These are phyloP conservation scores for Thryonomys swinderianus DNA, from an alignment of 2,113 vertebrate genomes.

Conservation along the genomic window DNA sequence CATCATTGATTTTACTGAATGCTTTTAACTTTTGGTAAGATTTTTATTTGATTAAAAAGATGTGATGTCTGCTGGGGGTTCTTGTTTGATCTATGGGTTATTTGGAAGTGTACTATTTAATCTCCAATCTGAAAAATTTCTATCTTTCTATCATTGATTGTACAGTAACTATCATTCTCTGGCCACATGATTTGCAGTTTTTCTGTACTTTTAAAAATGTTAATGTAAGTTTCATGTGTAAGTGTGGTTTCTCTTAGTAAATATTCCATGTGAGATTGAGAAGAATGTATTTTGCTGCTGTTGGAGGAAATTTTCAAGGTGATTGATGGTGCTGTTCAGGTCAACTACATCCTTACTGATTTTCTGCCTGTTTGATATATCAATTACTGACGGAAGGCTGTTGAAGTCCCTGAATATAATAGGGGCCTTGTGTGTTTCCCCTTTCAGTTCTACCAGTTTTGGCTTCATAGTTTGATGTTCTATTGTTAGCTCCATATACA, in stretches of 20 bases:
- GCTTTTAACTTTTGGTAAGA: not conserved
- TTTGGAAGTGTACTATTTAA: not conserved
- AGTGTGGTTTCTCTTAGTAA: not conserved
- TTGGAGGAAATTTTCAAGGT: conserved; percentile 24
- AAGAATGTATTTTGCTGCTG: not conserved
- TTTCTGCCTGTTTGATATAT: conserved; percentile 34
- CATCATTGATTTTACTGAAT: not conserved
- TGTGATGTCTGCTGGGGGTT: not conserved
- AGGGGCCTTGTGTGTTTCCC: not conserved
- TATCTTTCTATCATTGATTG: not conserved
- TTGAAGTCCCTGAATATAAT: not conserved
- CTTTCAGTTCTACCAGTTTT: not conserved
- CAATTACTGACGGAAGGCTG: conserved; percentile 9
- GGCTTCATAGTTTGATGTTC: not conserved
- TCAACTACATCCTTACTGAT: conserved; percentile 27
- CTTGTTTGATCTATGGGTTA: not conserved
- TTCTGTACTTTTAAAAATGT: not conserved
- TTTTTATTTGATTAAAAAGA: not conserved
- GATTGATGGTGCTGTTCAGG: not conserved
- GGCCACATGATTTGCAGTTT: not conserved
- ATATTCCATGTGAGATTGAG: not conserved
- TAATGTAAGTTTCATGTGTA: not conserved
- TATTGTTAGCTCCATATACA: not conserved
- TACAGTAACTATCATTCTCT: not conserved
- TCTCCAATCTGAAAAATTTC: not conserved